Conservation (phyloP, 2,888 invertebrate species). For the Drosophila bunnanda region DNA sequence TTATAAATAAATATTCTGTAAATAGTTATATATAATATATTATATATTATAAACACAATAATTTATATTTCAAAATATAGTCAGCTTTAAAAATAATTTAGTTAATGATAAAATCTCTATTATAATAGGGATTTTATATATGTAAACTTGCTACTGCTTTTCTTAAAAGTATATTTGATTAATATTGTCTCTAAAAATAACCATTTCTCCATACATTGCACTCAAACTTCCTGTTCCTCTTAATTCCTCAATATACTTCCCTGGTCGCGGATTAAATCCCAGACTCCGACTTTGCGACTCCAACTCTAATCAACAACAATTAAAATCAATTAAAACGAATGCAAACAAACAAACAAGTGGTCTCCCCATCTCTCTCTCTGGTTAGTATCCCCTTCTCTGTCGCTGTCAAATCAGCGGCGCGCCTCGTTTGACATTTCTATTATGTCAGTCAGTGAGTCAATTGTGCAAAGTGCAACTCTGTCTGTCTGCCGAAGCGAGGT, state of each 20-base stretch:
- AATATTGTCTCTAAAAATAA: neutral
- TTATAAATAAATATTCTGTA: too few species aligned
- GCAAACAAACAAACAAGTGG: constrained; percentile 57
- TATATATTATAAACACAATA: too few species aligned
- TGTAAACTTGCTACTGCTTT: neutral
- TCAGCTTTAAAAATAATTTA: neutral
- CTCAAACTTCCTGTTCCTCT: neutral
- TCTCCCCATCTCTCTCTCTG: constrained; percentile 12
- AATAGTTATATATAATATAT: too few species aligned
- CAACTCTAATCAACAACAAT: constrained; percentile 71
- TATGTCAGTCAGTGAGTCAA: constrained; percentile 80
- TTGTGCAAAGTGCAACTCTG: constrained; percentile 45
- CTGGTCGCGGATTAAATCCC: constrained; percentile 28
- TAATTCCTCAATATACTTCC: neutral
- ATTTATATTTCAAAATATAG: too few species aligned
- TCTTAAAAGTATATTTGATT: neutral
- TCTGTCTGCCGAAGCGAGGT: constrained; percentile 4
- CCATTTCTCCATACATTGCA: neutral
- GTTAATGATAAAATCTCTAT: neutral
- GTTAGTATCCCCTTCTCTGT: constrained; percentile 9
- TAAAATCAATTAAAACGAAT: constrained; percentile 74
- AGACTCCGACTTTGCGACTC: constrained; percentile 43
- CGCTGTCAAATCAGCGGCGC: constrained; percentile 68
- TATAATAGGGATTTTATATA: neutral
- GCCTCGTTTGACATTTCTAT: constrained; percentile 76